A percentile compares a stretch with the other conserved stretches of the same genome.
These are phyloP conservation scores for Buphagus erythrorhynchus DNA, from an alignment of 2,797 vertebrate genomes.

Conservation along the genomic window DNA sequence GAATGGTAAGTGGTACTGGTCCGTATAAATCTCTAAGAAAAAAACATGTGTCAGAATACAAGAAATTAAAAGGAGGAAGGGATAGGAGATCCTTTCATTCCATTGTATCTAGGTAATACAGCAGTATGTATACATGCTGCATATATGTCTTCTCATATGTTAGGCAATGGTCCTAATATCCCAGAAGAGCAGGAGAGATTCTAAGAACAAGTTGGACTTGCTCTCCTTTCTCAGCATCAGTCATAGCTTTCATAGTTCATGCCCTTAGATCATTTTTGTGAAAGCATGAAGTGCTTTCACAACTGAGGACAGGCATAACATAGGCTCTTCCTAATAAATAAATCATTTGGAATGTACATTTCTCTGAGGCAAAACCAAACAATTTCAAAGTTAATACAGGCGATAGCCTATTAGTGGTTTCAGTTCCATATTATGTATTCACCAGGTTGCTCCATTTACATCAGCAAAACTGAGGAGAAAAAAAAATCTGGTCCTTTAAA, in stretches of 20 bases:
- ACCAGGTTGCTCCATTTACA: not conserved
- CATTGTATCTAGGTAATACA: not conserved
- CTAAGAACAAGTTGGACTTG: conserved; percentile 19
- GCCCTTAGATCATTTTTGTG: not conserved
- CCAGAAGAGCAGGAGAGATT: not conserved
- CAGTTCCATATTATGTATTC: not conserved
- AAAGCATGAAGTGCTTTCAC: not conserved
- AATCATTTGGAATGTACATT: not conserved
- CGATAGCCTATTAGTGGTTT: not conserved
- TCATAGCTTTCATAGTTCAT: not conserved
- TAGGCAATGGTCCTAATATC: not conserved
- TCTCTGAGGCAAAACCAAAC: not conserved
- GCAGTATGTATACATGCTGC: not conserved
- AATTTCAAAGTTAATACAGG: not conserved
- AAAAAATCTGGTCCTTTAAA: not conserved
- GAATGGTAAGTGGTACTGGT: not conserved
- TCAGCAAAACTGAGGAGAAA: not conserved
- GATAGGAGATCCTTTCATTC: not conserved
- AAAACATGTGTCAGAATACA: not conserved
- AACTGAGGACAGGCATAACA: not conserved
- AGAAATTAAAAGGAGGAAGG: not conserved
- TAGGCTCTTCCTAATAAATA: not conserved
- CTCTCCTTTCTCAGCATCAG: conserved; percentile 1
- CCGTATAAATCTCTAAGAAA: not conserved
- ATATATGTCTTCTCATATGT: not conserved